These are phyloP conservation scores for Aricia artaxerxes DNA, from an alignment of 2,888 invertebrate species.

Conservation along the genomic window DNA sequence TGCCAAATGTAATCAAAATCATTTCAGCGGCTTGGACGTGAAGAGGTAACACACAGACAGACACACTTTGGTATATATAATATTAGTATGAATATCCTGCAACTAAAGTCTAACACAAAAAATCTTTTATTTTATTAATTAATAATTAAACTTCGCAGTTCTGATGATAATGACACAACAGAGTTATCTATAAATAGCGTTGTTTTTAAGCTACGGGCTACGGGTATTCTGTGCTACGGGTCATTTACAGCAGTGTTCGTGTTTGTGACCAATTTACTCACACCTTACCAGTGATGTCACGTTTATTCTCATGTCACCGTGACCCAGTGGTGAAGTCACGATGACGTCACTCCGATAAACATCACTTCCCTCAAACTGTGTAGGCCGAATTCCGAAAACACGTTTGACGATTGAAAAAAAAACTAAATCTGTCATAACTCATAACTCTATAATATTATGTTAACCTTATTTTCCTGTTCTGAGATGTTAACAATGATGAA, in stretches of 20 bases:
- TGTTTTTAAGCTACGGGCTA: neutral
- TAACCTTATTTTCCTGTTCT: no score
- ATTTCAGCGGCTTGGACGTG: no score
- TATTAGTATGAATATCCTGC: neutral
- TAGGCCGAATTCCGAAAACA: neutral
- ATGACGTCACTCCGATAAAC: neutral
- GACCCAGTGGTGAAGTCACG: constrained; percentile 7
- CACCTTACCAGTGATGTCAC: constrained; percentile 9
- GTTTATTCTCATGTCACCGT: neutral
- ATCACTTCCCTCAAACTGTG: neutral
- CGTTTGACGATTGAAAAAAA: neutral
- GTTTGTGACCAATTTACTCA: constrained; percentile 12
- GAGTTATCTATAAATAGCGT: neutral
- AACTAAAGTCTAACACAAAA: no score
- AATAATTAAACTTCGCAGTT: neutral
- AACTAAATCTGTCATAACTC: neutral
- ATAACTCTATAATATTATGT: no score
- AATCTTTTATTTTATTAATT: no score
- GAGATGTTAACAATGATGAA: no score
- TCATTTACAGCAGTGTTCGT: neutral
- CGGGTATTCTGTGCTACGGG: neutral
- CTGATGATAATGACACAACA: neutral
- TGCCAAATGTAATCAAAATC: no score
- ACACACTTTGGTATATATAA: neutral
- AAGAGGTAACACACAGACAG: no score